phyloP scores from a whole-genome alignment of 2,888 invertebrate genomes.

The Phengaris alcon region DNA sequence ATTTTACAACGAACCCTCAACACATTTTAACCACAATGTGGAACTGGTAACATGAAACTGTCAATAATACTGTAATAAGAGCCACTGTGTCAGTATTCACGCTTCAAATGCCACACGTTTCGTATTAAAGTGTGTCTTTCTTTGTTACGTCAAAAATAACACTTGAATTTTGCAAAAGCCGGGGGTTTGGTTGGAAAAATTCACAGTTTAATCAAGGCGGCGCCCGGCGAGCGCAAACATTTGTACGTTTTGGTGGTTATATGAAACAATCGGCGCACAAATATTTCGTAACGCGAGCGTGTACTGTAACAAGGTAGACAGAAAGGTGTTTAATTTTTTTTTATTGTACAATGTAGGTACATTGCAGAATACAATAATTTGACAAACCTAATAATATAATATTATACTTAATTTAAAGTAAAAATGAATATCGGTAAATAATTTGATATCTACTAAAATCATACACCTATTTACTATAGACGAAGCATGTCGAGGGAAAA shows the following conservation, averaged over 20 bases:
- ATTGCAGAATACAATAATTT: too few species aligned
- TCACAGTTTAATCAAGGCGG: constrained; percentile 25
- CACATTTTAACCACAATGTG: constrained; percentile 7
- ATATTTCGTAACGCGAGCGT: constrained; percentile 1
- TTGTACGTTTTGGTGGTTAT: constrained; percentile 20
- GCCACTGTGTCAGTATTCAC: constrained; percentile 16
- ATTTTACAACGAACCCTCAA: neutral
- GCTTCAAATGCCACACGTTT: constrained; percentile 11
- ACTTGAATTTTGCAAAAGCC: constrained; percentile 22
- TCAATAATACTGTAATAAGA: constrained; percentile 2
- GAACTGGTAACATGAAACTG: neutral
- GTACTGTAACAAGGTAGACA: neutral
- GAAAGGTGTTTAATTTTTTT: neutral
- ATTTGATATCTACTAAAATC: too few species aligned
- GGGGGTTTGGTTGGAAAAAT: neutral
- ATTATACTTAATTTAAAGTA: too few species aligned
- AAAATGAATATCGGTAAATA: too few species aligned
- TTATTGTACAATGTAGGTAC: too few species aligned
- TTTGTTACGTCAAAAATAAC: constrained; percentile 19
- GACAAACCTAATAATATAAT: too few species aligned
- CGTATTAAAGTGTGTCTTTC: constrained; percentile 16
- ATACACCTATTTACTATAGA: too few species aligned
- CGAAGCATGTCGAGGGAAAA: too few species aligned
- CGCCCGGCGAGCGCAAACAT: constrained; percentile 21
- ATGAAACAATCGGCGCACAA: constrained; percentile 16